Conservation (phyloP, 2,797 vertebrate genomes). For the Diplodus puntazzo region DNA sequence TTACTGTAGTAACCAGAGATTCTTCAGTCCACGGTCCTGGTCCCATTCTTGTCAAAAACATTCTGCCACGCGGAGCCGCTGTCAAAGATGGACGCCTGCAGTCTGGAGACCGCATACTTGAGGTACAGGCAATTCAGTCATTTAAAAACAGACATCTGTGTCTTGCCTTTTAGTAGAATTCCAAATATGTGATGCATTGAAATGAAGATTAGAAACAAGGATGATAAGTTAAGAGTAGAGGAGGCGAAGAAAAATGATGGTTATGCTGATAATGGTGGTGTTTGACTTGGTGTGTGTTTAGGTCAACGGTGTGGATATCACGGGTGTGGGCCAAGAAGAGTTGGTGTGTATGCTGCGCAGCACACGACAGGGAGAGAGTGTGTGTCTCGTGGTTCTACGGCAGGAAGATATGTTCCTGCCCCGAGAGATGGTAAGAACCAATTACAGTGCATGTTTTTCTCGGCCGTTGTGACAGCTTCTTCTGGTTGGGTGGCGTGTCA, state of each 20-base stretch:
- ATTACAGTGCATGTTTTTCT: constrained; percentile 3
- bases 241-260: not conserved
- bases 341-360: constrained; percentile 94
- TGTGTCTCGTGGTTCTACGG: constrained; percentile 90
- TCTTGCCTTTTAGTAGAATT: not conserved
- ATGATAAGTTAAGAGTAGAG: not conserved
- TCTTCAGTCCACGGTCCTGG: constrained; percentile 94
- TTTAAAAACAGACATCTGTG: not conserved
- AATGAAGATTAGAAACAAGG: not conserved
- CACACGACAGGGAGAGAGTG: constrained; percentile 94
- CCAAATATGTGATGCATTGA: not conserved
- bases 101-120: constrained; percentile 96
- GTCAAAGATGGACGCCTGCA: constrained; percentile 96
- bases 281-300: constrained; percentile 60
- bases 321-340: constrained; percentile 93
- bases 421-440: constrained; percentile 93
- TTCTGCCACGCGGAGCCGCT: constrained; percentile 96
- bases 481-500: not conserved
- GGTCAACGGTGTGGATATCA: constrained; percentile 95
- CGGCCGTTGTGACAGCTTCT: not conserved
- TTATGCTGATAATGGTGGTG: not conserved
- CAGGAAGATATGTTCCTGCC: constrained; percentile 94
- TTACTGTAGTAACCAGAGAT: constrained; percentile 98
- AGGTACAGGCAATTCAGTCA: constrained; percentile 83
- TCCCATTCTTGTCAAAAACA: constrained; percentile 98